phyloP scores from a whole-genome alignment of 2,113 vertebrate species.

The Muntiacus reevesi region DNA sequence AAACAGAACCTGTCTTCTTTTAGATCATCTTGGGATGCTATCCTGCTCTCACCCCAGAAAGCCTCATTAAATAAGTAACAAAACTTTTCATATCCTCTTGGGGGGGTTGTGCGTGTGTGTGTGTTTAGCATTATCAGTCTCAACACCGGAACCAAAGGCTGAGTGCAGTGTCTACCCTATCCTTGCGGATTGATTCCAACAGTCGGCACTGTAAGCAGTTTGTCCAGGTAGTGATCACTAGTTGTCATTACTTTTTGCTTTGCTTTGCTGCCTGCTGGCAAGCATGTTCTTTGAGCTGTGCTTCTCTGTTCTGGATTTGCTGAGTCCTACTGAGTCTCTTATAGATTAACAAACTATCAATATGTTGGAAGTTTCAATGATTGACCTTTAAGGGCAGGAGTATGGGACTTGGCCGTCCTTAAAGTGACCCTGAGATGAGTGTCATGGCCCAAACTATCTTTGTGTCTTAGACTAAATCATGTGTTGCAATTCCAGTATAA shows the following conservation, averaged over 20 bases:
- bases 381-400: not conserved
- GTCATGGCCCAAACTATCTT: not conserved
- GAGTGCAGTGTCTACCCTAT: fast-evolving
- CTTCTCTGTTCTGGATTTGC: not conserved
- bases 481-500: not conserved
- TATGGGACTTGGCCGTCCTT: not conserved
- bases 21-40: not conserved
- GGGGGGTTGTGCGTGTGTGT: not conserved
- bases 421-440: not conserved
- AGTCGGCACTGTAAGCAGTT: too few relatives aligned
- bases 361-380: not conserved
- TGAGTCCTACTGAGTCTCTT: not conserved
- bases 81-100: not conserved
- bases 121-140: not conserved
- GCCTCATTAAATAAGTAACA: not conserved
- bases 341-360: not conserved
- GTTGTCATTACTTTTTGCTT: not conserved
- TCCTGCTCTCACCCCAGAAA: not conserved
- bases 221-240: not conserved
- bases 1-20: not conserved
- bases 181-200: not conserved
- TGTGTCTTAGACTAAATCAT: not conserved
- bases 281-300: not conserved
- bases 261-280: not conserved
- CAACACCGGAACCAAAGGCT: not conserved